Evolutionary conservation across 2,113 vertebrate genomes (phyloP).

Genomic region (Brachyhypopomus occidentalis): DNA sequence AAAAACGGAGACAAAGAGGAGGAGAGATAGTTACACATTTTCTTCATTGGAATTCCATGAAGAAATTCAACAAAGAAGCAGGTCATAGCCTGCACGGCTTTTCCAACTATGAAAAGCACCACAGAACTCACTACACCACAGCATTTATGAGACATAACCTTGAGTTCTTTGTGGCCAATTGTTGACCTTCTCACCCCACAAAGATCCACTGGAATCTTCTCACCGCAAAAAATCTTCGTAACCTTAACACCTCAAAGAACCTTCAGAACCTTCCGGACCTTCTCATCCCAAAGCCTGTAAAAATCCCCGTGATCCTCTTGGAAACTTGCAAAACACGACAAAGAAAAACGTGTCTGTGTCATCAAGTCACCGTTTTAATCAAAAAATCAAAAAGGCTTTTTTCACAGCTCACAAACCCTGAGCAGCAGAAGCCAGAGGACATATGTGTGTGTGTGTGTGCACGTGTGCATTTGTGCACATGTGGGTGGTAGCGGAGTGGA

Average conservation of each 20-base stretch:
- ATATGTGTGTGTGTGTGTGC: slow-evolving; percentile 20
- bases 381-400: slow-evolving; percentile 65
- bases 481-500: slow-evolving; percentile 12
- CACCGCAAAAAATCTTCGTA: too few species aligned
- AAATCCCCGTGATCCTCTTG: slow-evolving; percentile 60
- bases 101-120: background rate
- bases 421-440: background rate
- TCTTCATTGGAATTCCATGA: background rate
- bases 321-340: slow-evolving; percentile 60
- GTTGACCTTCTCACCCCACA: background rate
- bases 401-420: slow-evolving; percentile 64
- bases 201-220: too few species aligned
- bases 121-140: background rate
- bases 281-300: slow-evolving; percentile 10
- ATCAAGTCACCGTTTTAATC: slow-evolving; percentile 69
- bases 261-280: background rate
- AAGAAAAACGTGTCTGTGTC: slow-evolving; percentile 52
- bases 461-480: slow-evolving; percentile 9
- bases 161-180: background rate
- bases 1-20: slow-evolving; percentile 33
- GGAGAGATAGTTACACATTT: slow-evolving; percentile 28
- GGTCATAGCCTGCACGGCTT: slow-evolving; percentile 46
- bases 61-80: background rate
- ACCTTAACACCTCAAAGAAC: too few species aligned
- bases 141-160: background rate